These are phyloP conservation scores for Cheumatopsyche charites DNA, from an alignment of 1,140 invertebrate genomes.

Conservation along the genomic window DNA sequence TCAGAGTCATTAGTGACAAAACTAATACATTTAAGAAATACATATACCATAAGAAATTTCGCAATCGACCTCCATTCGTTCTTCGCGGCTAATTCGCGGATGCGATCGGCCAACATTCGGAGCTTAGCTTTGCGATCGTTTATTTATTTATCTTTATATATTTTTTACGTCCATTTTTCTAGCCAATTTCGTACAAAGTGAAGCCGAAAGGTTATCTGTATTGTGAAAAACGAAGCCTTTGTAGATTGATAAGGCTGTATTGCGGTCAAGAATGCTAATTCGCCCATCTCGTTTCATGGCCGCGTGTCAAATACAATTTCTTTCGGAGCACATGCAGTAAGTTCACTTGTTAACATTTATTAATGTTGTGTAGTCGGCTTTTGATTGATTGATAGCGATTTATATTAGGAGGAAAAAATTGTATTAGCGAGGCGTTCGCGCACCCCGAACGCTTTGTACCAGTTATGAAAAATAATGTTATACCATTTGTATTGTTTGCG, in stretches of 20 bases:
- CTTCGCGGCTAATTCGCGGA: slow-evolving; percentile 5
- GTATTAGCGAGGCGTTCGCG: background rate
- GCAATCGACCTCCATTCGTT: no score
- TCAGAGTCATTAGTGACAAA: background rate
- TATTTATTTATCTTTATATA: no score
- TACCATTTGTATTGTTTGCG: no score
- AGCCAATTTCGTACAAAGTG: no score
- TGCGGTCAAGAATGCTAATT: slow-evolving; percentile 40
- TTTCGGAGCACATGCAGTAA: slow-evolving; percentile 17
- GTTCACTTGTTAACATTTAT: slow-evolving; percentile 28
- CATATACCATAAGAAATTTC: no score
- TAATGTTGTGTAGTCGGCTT: slow-evolving; percentile 23
- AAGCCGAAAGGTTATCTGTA: background rate
- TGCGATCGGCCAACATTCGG: background rate
- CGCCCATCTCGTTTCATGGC: slow-evolving; percentile 32
- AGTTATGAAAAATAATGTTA: no score
- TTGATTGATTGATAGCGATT: slow-evolving; percentile 24
- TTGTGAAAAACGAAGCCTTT: background rate
- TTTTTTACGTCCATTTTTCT: no score
- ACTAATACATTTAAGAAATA: no score
- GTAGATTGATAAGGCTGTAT: slow-evolving; percentile 23
- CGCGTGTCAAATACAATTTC: slow-evolving; percentile 31
- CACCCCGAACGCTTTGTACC: no score
- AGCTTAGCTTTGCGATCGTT: no score
- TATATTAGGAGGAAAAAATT: background rate